Evolutionary conservation across 1,140 invertebrate genomes (phyloP), one percentile per base, ranked within the genome.

Genomic region (Philaenus spumarius): DNA sequence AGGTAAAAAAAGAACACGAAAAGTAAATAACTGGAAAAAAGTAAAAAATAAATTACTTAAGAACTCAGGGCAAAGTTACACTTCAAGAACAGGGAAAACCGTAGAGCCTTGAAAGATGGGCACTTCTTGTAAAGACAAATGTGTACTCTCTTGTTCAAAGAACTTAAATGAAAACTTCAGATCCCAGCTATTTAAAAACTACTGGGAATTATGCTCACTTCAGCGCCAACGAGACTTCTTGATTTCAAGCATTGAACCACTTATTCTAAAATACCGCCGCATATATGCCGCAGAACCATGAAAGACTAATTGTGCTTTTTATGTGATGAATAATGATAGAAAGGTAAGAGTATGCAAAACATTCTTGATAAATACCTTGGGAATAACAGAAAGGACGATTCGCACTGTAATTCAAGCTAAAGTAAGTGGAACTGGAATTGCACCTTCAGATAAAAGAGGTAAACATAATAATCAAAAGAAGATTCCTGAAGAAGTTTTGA

Each of bases 81-180:
- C n/a, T n/a, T n/a, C n/a, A n/a, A n/a, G n/a, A n/a, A n/a, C n/a
- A n/a, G n/a, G n/a, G n/a, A n/a, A n/a, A n/a, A n/a, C n/a, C n/a
- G n/a, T n/a, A n/a, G n/a, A n/a, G n/a, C n/a, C n/a, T n/a, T n/a
- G n/a, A n/a, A n/a, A n/a, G n/a, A n/a, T n/a, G n/a, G n/a, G n/a
- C n/a, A n/a, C 54, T 56, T 15, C 54, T 56, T 56, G 54, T 42
- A 46, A 26, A 42, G 40, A 56, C 17, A 46, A 46, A 56, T 56
- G 54, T 26, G 48, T 56, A 14, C 40, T 56, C n/a, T 56, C 54
- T 56, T 56, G 39, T 56, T 56, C 54, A 40, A 56, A 56, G 47
- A 50, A 23, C 11, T 50, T 50, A 22, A 23, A n/a, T 7, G 47
- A 50, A 30, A 50, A 50, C 12, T 30, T 50, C 4, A 50, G 47